Evolutionary conservation across 1,140 invertebrate species (phyloP), one percentile per base, ranked within the genome.

Genomic region (Trialeurodes vaporariorum): DNA sequence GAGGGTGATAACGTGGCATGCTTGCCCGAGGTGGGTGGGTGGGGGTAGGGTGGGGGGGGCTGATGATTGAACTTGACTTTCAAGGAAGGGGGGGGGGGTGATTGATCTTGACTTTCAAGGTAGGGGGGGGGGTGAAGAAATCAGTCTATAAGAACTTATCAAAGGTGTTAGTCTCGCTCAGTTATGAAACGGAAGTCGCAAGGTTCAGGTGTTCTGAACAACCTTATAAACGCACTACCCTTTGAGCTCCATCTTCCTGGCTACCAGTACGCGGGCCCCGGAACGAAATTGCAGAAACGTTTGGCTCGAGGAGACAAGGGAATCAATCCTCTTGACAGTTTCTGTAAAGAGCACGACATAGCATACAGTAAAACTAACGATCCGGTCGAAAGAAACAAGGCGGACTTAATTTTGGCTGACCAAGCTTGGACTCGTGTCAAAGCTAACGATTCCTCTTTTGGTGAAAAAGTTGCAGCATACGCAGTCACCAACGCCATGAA

Each of bases 291-390:
- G 68, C n/a, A 71, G 49, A 71, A 77, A 73, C 71, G 79, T 66
- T 72, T 81, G 72, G 67, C 61, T 26, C 72, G 77, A 71, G 61
- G 61, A 17, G 61, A 62, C 24, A 27, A 34, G 40, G 76, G 77
- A 27, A 74, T 81, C 25, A 81, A 81, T 75, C 66, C 63, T 27
- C 71, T 81, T 27, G 79, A 82, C 71, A 25, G 70, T 63, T 73
- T 76, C n/a, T 81, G 79, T 67, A 79, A 77, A 71, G 65, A 76
- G 27, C 81, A 81, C 69, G 77, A 80, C 73, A 79, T 82, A 65
- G 71, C 73, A 9, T 81, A 81, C 71, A 17, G 13, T 23, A 12
- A 13, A 23, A 71, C 71, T 0, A 68, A 78, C 68, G 71, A 72
- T 64, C 73, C 73, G 59, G 25, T 67, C 25, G 67, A 70, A 27